phyloP scores from a whole-genome alignment of 2,888 invertebrate species.

The Tenthredo livida region DNA sequence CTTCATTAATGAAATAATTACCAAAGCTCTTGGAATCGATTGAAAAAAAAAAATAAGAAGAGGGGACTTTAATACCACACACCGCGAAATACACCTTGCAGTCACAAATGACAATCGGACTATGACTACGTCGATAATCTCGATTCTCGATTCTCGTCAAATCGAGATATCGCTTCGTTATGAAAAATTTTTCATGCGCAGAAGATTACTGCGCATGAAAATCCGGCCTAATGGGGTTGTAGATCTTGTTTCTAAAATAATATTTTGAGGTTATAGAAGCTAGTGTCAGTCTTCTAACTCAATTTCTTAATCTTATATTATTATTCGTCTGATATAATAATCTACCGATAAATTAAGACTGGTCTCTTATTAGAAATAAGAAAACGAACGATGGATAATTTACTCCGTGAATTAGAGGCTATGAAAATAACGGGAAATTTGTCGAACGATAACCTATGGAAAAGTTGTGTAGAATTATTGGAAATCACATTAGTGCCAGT shows the following conservation, averaged over 20 bases:
- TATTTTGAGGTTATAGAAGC: conserved; percentile 13
- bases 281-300: not conserved
- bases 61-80: not conserved
- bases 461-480: conserved; percentile 64
- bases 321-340: not conserved
- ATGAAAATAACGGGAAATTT: conserved; percentile 64
- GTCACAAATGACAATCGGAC: not conserved
- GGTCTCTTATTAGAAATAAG: no score
- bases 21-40: conserved; percentile 58
- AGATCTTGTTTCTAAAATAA: conserved; percentile 25
- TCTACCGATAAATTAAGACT: not conserved
- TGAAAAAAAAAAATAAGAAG: not conserved
- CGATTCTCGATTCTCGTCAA: not conserved
- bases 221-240: no score
- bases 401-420: conserved; percentile 65
- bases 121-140: not conserved
- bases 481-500: conserved; percentile 67
- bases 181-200: no score
- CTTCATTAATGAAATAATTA: conserved; percentile 69
- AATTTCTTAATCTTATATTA: not conserved
- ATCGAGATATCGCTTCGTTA: conserved; percentile 23
- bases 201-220: no score
- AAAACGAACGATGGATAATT: conserved; percentile 67
- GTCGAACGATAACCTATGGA: conserved; percentile 63
- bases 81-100: not conserved